Evolutionary conservation across 2,113 vertebrate species (phyloP).

Genomic region (Cephalopholis sonnerati): DNA sequence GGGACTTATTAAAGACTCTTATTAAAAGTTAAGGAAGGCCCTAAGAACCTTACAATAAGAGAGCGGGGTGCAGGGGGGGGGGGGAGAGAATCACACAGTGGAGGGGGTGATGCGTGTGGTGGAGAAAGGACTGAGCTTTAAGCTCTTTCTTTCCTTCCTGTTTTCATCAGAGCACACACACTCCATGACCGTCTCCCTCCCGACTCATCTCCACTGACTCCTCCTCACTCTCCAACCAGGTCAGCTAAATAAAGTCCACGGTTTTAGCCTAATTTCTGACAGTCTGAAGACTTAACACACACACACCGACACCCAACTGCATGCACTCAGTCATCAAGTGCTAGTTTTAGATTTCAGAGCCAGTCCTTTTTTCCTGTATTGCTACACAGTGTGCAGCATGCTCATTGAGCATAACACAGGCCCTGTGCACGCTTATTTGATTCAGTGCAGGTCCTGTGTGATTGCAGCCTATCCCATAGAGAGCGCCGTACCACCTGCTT

Average conservation of each 20-base stretch:
- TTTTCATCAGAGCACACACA: conserved; percentile 5
- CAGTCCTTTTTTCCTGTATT: conserved; percentile 34
- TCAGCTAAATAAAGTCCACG: conserved; percentile 79
- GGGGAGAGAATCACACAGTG: conserved; percentile 20
- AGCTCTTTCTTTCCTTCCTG: conserved; percentile 35
- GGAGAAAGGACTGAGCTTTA: conserved; percentile 59
- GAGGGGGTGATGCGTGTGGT: conserved; percentile 53
- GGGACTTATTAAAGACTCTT: conserved; percentile 82
- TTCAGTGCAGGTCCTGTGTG: conserved; percentile 44
- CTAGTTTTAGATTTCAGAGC: conserved; percentile 34
- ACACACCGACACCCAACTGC: no score
- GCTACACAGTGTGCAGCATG: conserved; percentile 1
- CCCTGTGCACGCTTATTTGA: conserved; percentile 11
- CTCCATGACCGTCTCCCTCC: conserved; percentile 16
- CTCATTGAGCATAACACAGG: conserved; percentile 32
- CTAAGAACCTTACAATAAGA: conserved; percentile 76
- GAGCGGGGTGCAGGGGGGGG: conserved; percentile 8
- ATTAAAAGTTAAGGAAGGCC: conserved; percentile 82
- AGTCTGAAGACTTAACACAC: conserved; percentile 48
- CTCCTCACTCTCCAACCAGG: conserved; percentile 71
- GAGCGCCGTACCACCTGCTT: conserved; percentile 60
- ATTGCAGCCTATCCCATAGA: conserved; percentile 43
- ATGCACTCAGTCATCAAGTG: conserved; percentile 4
- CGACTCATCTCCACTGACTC: conserved; percentile 58
- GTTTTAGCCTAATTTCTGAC: conserved; percentile 77